Evolutionary conservation across 2,113 vertebrate genomes (phyloP).

Genomic region (Prunella himalayana): DNA sequence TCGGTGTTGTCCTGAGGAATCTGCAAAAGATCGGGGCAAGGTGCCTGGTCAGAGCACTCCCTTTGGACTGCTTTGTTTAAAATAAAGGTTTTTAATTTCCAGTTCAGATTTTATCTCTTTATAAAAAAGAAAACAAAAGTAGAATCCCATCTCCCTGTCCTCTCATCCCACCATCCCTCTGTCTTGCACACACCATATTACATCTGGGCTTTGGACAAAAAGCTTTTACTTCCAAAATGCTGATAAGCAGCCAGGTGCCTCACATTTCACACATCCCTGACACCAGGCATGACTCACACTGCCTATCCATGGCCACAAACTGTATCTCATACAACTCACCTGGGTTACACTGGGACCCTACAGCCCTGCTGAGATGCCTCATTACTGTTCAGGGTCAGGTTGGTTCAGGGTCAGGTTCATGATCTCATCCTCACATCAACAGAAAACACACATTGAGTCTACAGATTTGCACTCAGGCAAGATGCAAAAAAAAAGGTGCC

Average conservation of each 20-base stretch:
- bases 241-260: not conserved
- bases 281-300: not conserved
- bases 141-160: not conserved
- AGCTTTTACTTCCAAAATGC: not conserved
- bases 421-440: not conserved
- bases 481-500: not conserved
- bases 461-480: not conserved
- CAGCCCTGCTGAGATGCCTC: not conserved
- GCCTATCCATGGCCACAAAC: not conserved
- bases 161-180: not conserved
- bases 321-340: not conserved
- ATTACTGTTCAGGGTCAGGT: not conserved
- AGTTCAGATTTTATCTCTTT: not conserved
- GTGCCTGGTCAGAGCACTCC: not conserved
- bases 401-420: not conserved
- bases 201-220: not conserved
- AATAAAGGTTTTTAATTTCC: not conserved
- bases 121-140: not conserved
- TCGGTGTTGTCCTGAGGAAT: slow-evolving; percentile 97
- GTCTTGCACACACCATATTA: not conserved
- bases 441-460: not conserved
- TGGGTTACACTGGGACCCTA: not conserved
- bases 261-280: not conserved
- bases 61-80: not conserved
- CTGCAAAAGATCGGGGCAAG: slow-evolving; percentile 63